Percentiles rank a stretch among this genome's conserved stretches.
Evolutionary conservation across 2,888 invertebrate species (phyloP).

Genomic region (Macropis europaea): DNA sequence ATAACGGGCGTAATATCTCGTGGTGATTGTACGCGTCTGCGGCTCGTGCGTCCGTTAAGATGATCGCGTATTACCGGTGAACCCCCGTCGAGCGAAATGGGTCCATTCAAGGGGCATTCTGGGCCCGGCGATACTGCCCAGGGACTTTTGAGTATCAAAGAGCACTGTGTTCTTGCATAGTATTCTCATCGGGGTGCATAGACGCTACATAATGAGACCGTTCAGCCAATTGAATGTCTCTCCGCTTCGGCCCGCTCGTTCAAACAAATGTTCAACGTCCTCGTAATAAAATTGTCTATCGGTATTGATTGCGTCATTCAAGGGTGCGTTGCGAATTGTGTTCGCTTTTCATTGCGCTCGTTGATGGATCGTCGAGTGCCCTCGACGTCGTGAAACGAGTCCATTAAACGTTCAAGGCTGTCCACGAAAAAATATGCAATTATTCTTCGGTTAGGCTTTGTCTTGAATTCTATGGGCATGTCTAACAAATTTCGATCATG

Average conservation of each 20-base stretch:
- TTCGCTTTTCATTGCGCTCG: too few relatives aligned
- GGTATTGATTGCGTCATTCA: slow-evolving; percentile 25
- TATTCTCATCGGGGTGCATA: slow-evolving; percentile 59
- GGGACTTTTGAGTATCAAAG: slow-evolving; percentile 59
- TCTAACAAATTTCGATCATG: too few relatives aligned
- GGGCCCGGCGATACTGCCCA: slow-evolving; percentile 36
- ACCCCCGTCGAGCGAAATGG: slow-evolving; percentile 63
- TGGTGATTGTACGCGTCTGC: slow-evolving; percentile 50
- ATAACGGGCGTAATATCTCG: slow-evolving; percentile 46
- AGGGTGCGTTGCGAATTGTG: slow-evolving; percentile 26
- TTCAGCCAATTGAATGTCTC: slow-evolving; percentile 23
- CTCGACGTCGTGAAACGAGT: too few relatives aligned
- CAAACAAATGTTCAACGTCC: slow-evolving; percentile 22
- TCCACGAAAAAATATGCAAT: too few relatives aligned
- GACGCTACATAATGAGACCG: slow-evolving; percentile 59
- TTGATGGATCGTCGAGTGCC: too few relatives aligned
- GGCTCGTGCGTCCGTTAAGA: slow-evolving; percentile 56
- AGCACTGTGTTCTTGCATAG: slow-evolving; percentile 59
- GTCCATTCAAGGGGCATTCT: slow-evolving; percentile 58
- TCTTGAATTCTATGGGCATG: too few relatives aligned
- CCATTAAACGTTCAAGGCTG: too few relatives aligned
- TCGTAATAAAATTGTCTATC: slow-evolving; percentile 28
- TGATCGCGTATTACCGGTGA: slow-evolving; percentile 63
- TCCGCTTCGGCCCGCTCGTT: slow-evolving; percentile 15
- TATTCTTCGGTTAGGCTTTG: too few relatives aligned